phyloP scores from a whole-genome alignment of 1,140 invertebrate species.

The Idris sp. region DNA sequence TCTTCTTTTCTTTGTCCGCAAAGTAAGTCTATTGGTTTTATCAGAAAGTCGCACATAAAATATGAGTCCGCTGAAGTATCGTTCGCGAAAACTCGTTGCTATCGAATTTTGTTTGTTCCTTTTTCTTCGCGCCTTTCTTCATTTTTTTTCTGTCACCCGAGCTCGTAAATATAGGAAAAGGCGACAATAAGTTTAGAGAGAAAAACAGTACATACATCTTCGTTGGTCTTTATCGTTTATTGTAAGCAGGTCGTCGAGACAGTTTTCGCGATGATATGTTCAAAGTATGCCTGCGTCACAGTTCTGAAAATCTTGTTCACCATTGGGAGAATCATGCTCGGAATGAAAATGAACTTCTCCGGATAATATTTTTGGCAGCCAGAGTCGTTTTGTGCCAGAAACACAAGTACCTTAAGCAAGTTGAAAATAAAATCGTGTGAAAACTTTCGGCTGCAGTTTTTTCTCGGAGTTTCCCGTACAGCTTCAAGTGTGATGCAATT shows the following conservation, averaged over 20 bases:
- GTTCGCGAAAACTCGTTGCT: conserved; percentile 6
- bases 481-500: too few species aligned
- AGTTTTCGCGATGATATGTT: conserved; percentile 36
- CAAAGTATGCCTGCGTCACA: conserved; percentile 33
- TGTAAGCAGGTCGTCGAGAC: conserved; percentile 21
- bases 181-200: conserved; percentile 41
- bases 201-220: conserved; percentile 48
- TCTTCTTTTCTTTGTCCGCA: conserved; percentile 1
- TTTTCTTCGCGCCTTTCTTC: conserved; percentile 4
- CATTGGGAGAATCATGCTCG: conserved; percentile 44
- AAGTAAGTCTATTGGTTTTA: conserved; percentile 42
- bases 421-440: too few species aligned
- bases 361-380: conserved; percentile 34
- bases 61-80: conserved; percentile 38
- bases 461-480: too few species aligned
- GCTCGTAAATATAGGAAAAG: conserved; percentile 31
- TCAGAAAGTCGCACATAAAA: conserved; percentile 45
- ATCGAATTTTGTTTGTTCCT: conserved; percentile 19
- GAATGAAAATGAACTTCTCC: conserved; percentile 54
- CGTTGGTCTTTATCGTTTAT: conserved; percentile 39
- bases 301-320: conserved; percentile 44
- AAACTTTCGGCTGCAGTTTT: too few species aligned
- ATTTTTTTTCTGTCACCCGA: background rate
- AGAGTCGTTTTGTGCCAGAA: conserved; percentile 38
- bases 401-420: too few species aligned